phyloP scores from a whole-genome alignment of 2,113 vertebrate genomes.

The Microcebus jonahi region DNA sequence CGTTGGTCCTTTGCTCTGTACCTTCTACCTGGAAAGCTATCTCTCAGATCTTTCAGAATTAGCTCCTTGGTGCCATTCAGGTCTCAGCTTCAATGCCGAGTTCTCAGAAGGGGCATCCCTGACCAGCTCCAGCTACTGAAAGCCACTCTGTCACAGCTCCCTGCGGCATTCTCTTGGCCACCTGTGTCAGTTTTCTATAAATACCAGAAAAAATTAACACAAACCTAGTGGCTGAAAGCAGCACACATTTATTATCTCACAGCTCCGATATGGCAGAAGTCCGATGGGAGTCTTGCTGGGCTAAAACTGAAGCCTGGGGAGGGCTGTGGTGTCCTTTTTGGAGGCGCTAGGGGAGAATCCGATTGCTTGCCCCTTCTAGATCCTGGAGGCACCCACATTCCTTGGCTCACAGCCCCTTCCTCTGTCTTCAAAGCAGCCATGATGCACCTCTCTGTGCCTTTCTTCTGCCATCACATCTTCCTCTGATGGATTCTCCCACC shows the following conservation, averaged over 20 bases:
- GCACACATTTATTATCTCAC: background rate
- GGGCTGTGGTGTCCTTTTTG: background rate
- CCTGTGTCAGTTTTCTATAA: background rate
- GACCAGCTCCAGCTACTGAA: background rate
- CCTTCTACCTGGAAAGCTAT: background rate
- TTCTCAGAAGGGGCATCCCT: background rate
- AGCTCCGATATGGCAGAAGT: background rate
- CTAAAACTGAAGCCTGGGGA: background rate
- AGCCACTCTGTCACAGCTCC: background rate
- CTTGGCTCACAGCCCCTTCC: background rate
- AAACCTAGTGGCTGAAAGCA: background rate
- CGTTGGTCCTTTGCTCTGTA: background rate
- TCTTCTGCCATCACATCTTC: background rate
- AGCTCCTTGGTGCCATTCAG: background rate
- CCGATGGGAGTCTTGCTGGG: background rate
- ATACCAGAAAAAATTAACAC: background rate
- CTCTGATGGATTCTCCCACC: background rate
- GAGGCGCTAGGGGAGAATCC: background rate
- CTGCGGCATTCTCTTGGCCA: background rate
- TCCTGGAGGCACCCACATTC: background rate
- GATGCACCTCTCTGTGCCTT: background rate
- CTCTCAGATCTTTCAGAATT: background rate
- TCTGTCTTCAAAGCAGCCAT: background rate
- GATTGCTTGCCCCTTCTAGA: background rate
- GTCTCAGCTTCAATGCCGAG: background rate